Evolutionary conservation across 2,888 invertebrate genomes (phyloP), one percentile per base, ranked within the genome.

Genomic region (Agrilus cyanescens): DNA sequence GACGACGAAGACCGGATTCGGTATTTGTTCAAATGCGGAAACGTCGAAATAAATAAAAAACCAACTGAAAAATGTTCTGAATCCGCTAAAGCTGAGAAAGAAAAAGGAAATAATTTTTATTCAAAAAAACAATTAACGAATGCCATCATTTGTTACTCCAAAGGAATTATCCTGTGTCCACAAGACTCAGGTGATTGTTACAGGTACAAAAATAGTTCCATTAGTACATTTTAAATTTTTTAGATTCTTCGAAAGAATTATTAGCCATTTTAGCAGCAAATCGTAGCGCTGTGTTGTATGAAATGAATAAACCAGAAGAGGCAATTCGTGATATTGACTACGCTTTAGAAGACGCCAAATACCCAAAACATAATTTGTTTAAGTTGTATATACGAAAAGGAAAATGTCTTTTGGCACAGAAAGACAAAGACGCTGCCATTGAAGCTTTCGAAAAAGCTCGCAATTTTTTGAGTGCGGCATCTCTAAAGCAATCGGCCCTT

Each of bases 241-340:
- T 59, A 80, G 80, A 65, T 46, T 67, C 69, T 37, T 48, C 51
- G 4, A 48, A 53, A 48, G 59, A 60, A 50, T 79, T 85, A 41
- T 61, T 82, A 4, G 72, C 84, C 0, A 76, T 87, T 32, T 69
- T 84, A 4, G 68, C 82, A 50, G 87, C 85, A 1, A 90, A 89
- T 62, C 75, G 89, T 8, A 88, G 89, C 25, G 89, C 89, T 0
- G 75, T 82, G 0, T 70, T 86, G 31, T 84, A 82, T 56, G 84
- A 86, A 56, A 62, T 86, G 60, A 70, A 79, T 46, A 75, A 77
- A 49, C 78, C 75, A 57, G 74, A 80, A 48, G 72, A 78, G 36
- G 75, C 82, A 0, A 60, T 90, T 32, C 68, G 73, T 7, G 89
- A 90, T 56, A 79, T 84, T n/a, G 70, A 76, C 38, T 73, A 81